Evolutionary conservation across 2,113 vertebrate species (phyloP), one percentile per base, ranked within the genome.

Genomic region (Laticauda laticaudata): DNA sequence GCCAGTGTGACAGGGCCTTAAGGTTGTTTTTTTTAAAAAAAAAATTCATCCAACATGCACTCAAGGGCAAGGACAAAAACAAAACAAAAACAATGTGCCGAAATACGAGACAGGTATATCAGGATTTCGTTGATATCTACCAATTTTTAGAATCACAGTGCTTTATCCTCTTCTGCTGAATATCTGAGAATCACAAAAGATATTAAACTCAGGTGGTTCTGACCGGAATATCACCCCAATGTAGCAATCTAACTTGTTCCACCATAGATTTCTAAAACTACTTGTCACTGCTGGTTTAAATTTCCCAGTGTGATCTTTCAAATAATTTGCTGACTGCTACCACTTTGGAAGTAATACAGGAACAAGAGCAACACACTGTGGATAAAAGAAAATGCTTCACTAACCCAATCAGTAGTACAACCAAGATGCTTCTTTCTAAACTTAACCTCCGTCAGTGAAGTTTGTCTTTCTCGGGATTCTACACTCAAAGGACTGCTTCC

Each of bases 241-340:
- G 93, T 93, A 54, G 89, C 55, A 91, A 89, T 94, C 64, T 43
- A 88, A 61, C 89, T 85, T 88, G 92, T 91, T 91, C 90, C n/a
- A 89, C 90, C 45, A 91, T 87, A 93, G 55, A 88, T 92, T 92
- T 94, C 34, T 86, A 59, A 94, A 94, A 94, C 90, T 88, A 56
- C 90, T 93, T 94, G 93, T 93, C 93, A 91, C 56, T n/a, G 69
- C 92, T 89, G 86, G 92, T 89, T 91, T 90, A 93, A 91, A 91
- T 94, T 64, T 92, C 89, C 61, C 92, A 94, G 89, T 26, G 85
- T 89, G 90, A 91, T 54, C 53, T 89, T 93, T 91, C 91, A 92
- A 91, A 91, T 91, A 94, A 92, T 91, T 75, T 89, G 91, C 89
- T 92, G 93, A 93, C 89, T 92, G 89, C 86, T 93, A 93, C 57